Base-by-base conservation (phyloP, 2,113 vertebrate species). In the Stigmatopora nigra region DNA sequence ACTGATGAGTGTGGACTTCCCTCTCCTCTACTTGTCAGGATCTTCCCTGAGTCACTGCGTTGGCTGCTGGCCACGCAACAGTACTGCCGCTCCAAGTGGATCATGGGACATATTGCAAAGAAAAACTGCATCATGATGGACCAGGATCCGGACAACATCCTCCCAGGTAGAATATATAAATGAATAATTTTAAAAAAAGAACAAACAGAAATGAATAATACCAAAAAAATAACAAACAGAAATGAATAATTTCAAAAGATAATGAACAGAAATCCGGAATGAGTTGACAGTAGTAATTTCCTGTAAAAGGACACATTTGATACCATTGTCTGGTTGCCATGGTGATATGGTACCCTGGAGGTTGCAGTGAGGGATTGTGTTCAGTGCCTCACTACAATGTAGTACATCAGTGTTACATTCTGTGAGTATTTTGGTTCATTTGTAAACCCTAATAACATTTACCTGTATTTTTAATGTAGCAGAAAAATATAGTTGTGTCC, bases 21-120 rank as follows among this genome's bases (percentile, higher is more conserved):
- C 64, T 63, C 20, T 63, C 25, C 9, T 73, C 31, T 72, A 46
- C 63, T 46, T 61, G 10, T 57, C 79, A 99, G 96, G 91, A 79
- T 98, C 80, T 97, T 99, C 83, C 96, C 95, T 12, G 97, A 99
- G 86, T 99, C 97, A 58, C 91, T 99, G 77, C 92, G 95, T 60
- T 99, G 97, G 97, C 86, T 97, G 66, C 91, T 99, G 79, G 94
- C 95, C 67, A 99, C 97, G 2, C 92, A 96, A 67, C 95, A 99
- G 79, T 97, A 93, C 76, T 78, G 91, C 64, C 84, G 92, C 35
- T 92, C 95, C 48, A 96, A 94, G 85, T 91, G 92, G 70, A 89
- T 96, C 77, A 93, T 99, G 84, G 90, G 91, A 71, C 87, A 91
- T 65, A 91, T 97, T 52, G 91, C 89, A 0, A 88, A 90, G 85